Evolutionary conservation across 2,888 invertebrate species (phyloP).

Genomic region (Pandemis corylana): DNA sequence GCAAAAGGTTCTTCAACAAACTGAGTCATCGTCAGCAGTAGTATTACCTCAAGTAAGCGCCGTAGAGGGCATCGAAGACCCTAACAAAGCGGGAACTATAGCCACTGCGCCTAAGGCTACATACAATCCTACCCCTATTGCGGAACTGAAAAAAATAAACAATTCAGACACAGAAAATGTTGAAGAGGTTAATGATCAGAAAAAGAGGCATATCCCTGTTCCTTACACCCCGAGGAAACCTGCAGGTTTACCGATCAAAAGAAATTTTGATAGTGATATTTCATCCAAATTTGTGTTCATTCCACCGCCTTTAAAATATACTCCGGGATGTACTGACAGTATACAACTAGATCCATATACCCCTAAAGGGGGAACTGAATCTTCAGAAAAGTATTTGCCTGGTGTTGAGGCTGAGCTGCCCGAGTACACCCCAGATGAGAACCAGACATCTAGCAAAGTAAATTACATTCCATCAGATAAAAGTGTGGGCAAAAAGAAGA

Average conservation of each 20-base stretch:
- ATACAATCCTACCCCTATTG: slow-evolving; percentile 88
- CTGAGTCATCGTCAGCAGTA: slow-evolving; percentile 60
- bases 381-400: slow-evolving; percentile 73
- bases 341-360: slow-evolving; percentile 71
- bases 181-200: slow-evolving; percentile 69
- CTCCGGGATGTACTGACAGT: slow-evolving; percentile 70
- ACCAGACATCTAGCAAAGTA: slow-evolving; percentile 57
- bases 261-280: slow-evolving; percentile 69
- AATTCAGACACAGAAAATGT: slow-evolving; percentile 61
- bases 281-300: slow-evolving; percentile 73
- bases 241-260: slow-evolving; percentile 66
- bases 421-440: slow-evolving; percentile 70
- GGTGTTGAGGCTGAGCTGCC: slow-evolving; percentile 70
- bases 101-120: slow-evolving; percentile 75
- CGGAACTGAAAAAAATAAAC: slow-evolving; percentile 83
- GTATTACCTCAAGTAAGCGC: slow-evolving; percentile 49
- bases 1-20: slow-evolving; percentile 85
- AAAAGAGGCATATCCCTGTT: slow-evolving; percentile 79
- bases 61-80: slow-evolving; percentile 46
- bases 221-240: slow-evolving; percentile 82
- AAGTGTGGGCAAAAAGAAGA: slow-evolving; percentile 68
- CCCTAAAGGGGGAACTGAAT: slow-evolving; percentile 70
- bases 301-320: slow-evolving; percentile 72
- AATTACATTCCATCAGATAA: slow-evolving; percentile 80
- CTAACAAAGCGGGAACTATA: slow-evolving; percentile 49